These are phyloP conservation scores for Gobio occitaniae DNA, from an alignment of 2,797 vertebrate genomes.

Conservation along the genomic window DNA sequence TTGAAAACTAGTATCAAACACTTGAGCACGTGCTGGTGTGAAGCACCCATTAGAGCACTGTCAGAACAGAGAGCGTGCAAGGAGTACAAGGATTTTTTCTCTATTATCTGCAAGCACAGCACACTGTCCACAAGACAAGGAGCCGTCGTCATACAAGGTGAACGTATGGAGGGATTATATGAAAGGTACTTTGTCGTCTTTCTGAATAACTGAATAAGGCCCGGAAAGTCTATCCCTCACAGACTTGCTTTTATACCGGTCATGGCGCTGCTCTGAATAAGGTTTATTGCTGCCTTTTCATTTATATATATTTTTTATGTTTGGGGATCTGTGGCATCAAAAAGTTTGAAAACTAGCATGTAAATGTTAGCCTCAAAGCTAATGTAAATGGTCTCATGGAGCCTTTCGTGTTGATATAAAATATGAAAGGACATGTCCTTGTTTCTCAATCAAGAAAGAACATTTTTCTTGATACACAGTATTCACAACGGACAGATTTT, in stretches of 20 bases:
- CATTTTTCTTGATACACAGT: not conserved
- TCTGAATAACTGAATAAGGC: constrained; percentile 26
- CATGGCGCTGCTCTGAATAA: too few species aligned
- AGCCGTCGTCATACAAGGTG: not conserved
- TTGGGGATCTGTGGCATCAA: too few species aligned
- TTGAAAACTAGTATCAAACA: not conserved
- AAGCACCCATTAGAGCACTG: constrained; percentile 46
- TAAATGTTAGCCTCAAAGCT: not conserved
- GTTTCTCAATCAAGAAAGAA: not conserved
- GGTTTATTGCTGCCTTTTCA: too few species aligned
- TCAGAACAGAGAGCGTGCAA: constrained; percentile 23
- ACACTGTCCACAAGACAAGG: constrained; percentile 10
- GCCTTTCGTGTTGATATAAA: not conserved
- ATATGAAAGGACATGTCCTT: not conserved
- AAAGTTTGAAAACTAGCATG: too few species aligned
- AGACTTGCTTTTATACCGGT: too few species aligned
- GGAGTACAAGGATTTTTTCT: not conserved
- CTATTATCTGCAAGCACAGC: constrained; percentile 49
- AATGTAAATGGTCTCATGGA: not conserved
- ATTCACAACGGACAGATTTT: not conserved
- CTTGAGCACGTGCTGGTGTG: constrained; percentile 37
- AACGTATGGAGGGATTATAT: constrained; percentile 47
- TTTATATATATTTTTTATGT: too few species aligned
- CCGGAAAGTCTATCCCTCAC: too few species aligned
- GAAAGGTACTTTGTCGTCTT: constrained; percentile 36